Percentiles rank a stretch among this genome's conserved stretches.
Conservation (phyloP, 2,797 vertebrate genomes). For the Phoeniculus purpureus region DNA sequence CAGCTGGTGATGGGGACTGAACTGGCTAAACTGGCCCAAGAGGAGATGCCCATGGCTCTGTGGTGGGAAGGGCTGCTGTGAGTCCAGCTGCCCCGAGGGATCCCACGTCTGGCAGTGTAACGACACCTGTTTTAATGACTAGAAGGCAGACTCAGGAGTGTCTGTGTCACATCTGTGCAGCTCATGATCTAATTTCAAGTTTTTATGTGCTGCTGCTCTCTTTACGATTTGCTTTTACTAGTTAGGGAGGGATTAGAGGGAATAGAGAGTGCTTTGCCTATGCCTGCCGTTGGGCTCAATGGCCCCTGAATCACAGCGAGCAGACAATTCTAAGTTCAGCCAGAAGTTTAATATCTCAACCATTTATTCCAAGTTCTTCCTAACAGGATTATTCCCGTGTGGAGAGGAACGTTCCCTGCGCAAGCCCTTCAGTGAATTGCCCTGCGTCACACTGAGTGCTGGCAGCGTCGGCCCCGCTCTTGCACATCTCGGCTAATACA, state of each 20-base stretch:
- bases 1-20: too few species aligned
- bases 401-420: not conserved
- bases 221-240: not conserved
- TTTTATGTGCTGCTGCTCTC: not conserved
- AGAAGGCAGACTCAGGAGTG: not conserved
- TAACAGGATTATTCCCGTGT: not conserved
- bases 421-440: not conserved
- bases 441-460: not conserved
- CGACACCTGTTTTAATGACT: not conserved
- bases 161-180: not conserved
- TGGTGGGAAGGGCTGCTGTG: not conserved
- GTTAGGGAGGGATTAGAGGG: not conserved
- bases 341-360: not conserved
- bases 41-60: too few species aligned
- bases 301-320: accelerated
- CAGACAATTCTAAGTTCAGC: not conserved
- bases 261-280: not conserved
- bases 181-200: not conserved
- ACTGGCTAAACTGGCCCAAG: too few species aligned
- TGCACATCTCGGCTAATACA: not conserved
- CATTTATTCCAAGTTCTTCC: not conserved
- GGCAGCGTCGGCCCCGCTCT: not conserved
- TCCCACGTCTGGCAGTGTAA: not conserved
- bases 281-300: not conserved
- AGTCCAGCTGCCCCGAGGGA: not conserved